A percentile compares a stretch with the other conserved stretches of the same genome.
These are phyloP conservation scores for Saimiri boliviensis DNA, from an alignment of 2,113 vertebrate species.

Conservation along the genomic window DNA sequence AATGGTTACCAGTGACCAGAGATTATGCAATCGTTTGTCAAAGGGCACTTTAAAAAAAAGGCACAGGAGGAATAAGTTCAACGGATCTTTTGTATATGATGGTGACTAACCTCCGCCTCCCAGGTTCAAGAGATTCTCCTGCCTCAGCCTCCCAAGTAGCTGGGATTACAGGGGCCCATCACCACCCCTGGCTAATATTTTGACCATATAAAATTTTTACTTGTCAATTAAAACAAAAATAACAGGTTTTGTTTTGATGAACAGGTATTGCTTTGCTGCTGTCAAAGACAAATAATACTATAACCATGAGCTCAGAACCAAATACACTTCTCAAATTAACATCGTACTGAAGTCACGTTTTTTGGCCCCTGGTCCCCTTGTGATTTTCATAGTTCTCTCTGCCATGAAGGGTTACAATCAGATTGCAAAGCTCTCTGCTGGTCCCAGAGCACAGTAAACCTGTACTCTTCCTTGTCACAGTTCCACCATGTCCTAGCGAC, in stretches of 20 bases:
- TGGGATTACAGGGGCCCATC: too few species aligned
- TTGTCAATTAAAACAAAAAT: not conserved
- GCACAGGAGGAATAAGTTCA: not conserved
- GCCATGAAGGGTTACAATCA: not conserved
- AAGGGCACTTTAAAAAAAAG: not conserved
- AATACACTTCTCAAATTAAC: not conserved
- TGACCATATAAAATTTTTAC: not conserved
- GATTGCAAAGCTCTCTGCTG: not conserved
- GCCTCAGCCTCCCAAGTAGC: too few species aligned
- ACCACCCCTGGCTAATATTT: too few species aligned
- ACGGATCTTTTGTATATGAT: not conserved
- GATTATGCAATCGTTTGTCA: not conserved
- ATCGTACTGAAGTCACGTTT: too few species aligned
- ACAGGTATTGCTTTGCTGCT: not conserved
- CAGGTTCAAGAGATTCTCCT: too few species aligned
- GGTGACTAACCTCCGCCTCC: too few species aligned
- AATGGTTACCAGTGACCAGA: not conserved
- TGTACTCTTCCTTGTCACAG: not conserved
- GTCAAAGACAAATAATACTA: conserved; percentile 7
- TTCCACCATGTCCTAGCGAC: not conserved
- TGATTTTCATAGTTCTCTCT: not conserved
- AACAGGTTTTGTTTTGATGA: not conserved
- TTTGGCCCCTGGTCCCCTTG: not conserved
- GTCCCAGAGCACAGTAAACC: not conserved
- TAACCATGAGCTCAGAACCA: not conserved